Conservation (phyloP, 2,797 vertebrate species). For the Merluccius polli region DNA sequence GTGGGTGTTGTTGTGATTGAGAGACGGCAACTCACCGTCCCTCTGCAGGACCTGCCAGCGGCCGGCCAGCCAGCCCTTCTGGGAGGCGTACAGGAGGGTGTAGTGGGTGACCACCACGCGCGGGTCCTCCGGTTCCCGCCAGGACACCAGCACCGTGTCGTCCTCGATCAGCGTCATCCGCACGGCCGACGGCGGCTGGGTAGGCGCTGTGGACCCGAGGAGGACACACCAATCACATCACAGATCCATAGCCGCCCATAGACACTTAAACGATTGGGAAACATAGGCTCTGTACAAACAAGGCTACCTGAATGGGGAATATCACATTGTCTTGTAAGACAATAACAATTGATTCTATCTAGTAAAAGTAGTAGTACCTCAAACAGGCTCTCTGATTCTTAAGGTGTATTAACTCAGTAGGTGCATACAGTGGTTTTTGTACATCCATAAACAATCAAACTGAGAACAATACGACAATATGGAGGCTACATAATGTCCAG, state of each 20-base stretch:
- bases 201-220: conserved; percentile 74
- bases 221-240: conserved; percentile 9
- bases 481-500: background rate
- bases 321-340: background rate
- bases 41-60: conserved; percentile 88
- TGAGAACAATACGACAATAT: background rate
- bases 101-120: conserved; percentile 83
- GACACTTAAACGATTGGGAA: background rate
- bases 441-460: background rate
- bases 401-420: background rate
- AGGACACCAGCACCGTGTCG: conserved; percentile 91
- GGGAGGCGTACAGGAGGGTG: conserved; percentile 87
- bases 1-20: background rate
- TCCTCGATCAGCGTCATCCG: conserved; percentile 91
- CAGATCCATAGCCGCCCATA: conserved; percentile 6
- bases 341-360: background rate
- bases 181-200: conserved; percentile 83
- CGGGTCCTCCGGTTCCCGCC: conserved; percentile 85
- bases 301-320: background rate
- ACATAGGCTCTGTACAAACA: conserved; percentile 4
- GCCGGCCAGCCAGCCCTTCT: conserved; percentile 84
- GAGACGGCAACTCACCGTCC: conserved; percentile 79
- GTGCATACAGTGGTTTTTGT: background rate
- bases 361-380: background rate
- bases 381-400: background rate